A percentile compares a stretch with the other conserved stretches of the same genome.
These are phyloP conservation scores for Leucoma salicis DNA, from an alignment of 2,888 invertebrate genomes.

Conservation along the genomic window DNA sequence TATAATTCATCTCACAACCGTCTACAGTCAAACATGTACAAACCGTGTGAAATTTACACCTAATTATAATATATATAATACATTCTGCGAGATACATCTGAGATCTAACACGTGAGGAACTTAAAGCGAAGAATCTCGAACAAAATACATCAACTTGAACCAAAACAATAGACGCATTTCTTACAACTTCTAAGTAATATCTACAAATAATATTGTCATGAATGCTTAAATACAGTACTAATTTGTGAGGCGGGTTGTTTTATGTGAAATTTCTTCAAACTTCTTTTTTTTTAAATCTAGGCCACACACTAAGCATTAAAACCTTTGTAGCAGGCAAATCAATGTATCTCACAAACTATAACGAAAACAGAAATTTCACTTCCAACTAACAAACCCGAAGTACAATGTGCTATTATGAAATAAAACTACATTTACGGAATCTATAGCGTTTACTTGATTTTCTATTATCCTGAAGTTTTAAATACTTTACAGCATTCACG, in stretches of 20 bases:
- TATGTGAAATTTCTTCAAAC: no score
- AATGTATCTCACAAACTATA: no score
- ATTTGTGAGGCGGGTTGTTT: background rate
- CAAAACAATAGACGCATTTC: background rate
- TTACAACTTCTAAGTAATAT: conserved; percentile 32
- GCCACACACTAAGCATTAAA: no score
- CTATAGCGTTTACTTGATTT: no score
- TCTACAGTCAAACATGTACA: conserved; percentile 45
- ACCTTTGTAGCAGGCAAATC: no score
- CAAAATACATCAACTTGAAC: conserved; percentile 28
- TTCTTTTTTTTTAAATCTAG: no score
- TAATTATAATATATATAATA: conserved; percentile 45
- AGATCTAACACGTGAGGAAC: conserved; percentile 72
- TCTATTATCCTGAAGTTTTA: no score
- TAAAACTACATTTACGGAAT: no score
- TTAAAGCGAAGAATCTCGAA: conserved; percentile 39
- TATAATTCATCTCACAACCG: conserved; percentile 58
- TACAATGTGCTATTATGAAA: no score
- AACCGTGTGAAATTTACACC: conserved; percentile 31
- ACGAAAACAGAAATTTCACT: no score
- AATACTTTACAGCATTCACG: no score
- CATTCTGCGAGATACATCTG: conserved; percentile 61
- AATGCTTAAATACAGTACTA: conserved; percentile 44
- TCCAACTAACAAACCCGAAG: no score
- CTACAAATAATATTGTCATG: conserved; percentile 69